Conservation (phyloP, 2,113 vertebrate species). For the Petroica traversi region DNA sequence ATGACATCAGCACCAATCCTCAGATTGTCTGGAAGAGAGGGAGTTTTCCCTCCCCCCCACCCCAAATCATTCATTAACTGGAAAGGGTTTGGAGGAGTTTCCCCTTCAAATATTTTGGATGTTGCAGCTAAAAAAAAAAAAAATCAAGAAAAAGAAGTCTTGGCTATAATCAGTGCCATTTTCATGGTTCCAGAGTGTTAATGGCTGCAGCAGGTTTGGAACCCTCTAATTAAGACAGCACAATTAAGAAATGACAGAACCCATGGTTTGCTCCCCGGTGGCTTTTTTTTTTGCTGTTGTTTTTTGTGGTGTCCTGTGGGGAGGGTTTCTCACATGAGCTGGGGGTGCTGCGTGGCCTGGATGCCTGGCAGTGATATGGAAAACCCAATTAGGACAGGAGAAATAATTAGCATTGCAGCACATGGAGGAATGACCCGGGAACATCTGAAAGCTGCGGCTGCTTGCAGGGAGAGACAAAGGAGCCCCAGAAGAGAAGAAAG, state of each 20-base stretch:
- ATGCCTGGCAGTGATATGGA: neutral
- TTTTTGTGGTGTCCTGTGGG: neutral
- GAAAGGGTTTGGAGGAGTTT: neutral
- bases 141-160: neutral
- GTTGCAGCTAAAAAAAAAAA: neutral
- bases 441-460: slow-evolving; percentile 29
- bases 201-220: neutral
- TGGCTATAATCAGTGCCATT: neutral
- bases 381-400: neutral
- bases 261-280: neutral
- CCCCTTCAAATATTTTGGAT: neutral
- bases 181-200: neutral
- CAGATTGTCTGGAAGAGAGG: neutral
- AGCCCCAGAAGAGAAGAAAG: slow-evolving; percentile 11
- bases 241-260: neutral
- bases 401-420: slow-evolving; percentile 16
- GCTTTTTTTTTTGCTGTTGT: neutral
- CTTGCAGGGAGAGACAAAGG: slow-evolving; percentile 62
- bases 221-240: neutral
- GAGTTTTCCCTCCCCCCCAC: too few species aligned
- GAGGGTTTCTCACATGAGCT: neutral
- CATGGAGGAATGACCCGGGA: slow-evolving; percentile 33
- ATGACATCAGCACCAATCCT: neutral
- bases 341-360: neutral
- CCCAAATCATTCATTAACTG: neutral